Evolutionary conservation across 2,113 vertebrate species (phyloP), one percentile per base, ranked within the genome.

Genomic region (Apeltes quadracus): DNA sequence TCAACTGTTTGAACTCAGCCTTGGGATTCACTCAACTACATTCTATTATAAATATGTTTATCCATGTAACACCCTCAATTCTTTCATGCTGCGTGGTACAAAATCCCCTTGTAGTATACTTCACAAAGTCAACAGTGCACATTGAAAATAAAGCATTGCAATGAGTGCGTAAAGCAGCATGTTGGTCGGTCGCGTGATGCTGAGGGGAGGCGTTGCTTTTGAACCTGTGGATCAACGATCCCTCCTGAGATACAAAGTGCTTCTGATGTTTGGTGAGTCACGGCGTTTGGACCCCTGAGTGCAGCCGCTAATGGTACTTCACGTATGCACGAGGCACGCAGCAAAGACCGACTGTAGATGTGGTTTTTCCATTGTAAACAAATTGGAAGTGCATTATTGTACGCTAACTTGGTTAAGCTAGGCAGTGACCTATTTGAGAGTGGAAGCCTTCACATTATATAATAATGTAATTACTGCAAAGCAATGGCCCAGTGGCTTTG

Each of bases 181-280:
- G 27, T 77, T 71, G 59, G 34, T 23, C 44, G 59, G 46, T 43
- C 36, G 41, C 64, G 69, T 79, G 54, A 38, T 29, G 18, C 22
- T 69, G 51, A 76, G 15, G 55, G 34, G 34, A 65, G n/a, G 66
- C 55, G 57, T 57, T 1, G 4, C 38, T 29, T 51, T 48, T 68
- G 32, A 76, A 68, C 61, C 27, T 61, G 63, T 68, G 55, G 39
- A 75, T 54, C 23, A 13, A 23, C 13, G 63, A 63, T 74, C 0
- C 36, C 73, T 58, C 69, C 48, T 70, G 56, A 50, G 61, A 76
- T 73, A 58, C 44, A 43, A 57, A 53, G 32, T 38, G 36, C 23
- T 7, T 80, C 67, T 74, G 75, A 57, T 58, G 43, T 23, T 53
- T 58, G 46, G 36, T 83, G 79, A 90, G 71, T 85, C 81, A 84